A percentile compares a stretch with the other conserved stretches of the same genome.
phyloP scores from a whole-genome alignment of 1,140 invertebrate species.

The Penaeus japonicus region DNA sequence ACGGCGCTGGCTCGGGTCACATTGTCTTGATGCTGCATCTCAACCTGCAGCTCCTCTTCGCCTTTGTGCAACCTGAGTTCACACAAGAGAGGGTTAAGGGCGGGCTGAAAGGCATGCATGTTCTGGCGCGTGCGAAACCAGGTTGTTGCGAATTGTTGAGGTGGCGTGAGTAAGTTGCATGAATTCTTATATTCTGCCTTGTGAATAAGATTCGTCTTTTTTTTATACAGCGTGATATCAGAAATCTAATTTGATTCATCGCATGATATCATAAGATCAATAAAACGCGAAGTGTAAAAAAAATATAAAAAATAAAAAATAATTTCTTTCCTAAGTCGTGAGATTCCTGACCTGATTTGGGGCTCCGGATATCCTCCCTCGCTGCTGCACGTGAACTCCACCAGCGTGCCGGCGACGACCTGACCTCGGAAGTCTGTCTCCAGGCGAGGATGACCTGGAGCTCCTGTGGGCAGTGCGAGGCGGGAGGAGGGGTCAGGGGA shows the following conservation, averaged over 20 bases:
- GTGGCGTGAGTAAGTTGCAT: no score
- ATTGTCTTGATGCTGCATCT: background rate
- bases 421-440: constrained; percentile 19
- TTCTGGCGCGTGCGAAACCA: no score
- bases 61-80: constrained; percentile 21
- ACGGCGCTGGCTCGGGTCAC: constrained; percentile 1
- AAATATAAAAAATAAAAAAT: no score
- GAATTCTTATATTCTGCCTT: no score
- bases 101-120: no score
- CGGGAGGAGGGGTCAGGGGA: background rate
- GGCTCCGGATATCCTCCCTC: constrained; percentile 36
- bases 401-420: constrained; percentile 10
- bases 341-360: constrained; percentile 17
- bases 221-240: no score
- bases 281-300: no score
- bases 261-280: no score
- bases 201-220: no score
- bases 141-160: no score
- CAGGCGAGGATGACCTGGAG: constrained; percentile 6
- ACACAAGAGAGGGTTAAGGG: no score
- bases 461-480: background rate
- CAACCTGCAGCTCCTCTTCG: background rate
- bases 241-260: no score
- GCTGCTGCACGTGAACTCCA: constrained; percentile 28
- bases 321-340: background rate